Conservation (phyloP, 92 coral and sea anemone species). For the Desmophyllum pertusum region DNA sequence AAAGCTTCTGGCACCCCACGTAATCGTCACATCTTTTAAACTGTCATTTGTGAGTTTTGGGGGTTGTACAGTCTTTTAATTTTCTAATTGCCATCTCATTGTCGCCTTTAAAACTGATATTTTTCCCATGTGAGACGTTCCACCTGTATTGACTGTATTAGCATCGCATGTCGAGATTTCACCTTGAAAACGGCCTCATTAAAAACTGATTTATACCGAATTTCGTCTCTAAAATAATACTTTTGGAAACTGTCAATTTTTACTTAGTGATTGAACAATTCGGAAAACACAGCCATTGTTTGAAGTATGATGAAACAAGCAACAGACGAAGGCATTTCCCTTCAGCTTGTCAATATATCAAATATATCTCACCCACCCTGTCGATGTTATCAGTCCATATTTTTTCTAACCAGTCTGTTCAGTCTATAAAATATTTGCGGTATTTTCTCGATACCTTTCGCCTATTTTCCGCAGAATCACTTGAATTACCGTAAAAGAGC, state of each 20-base stretch:
- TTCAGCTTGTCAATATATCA: background rate
- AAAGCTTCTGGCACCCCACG: too few species aligned
- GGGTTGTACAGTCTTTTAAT: background rate
- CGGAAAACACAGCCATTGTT: background rate
- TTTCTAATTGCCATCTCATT: background rate
- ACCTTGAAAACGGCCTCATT: background rate
- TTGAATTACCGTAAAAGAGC: constrained; percentile 9
- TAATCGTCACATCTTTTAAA: background rate
- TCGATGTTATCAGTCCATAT: background rate
- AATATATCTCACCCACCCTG: background rate
- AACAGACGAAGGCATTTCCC: too few species aligned
- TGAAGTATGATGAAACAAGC: too few species aligned
- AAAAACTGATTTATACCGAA: background rate
- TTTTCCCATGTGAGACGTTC: background rate
- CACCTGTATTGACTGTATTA: background rate
- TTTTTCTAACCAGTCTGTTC: background rate
- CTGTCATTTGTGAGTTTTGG: background rate
- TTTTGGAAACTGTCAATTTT: background rate
- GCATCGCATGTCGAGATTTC: background rate
- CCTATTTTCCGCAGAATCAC: constrained; percentile 5
- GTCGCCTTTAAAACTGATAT: background rate
- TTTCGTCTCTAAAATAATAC: background rate
- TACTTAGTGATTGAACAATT: background rate
- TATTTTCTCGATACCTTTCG: constrained; percentile 1
- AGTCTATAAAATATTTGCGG: background rate